Percentiles rank a stretch among this genome's conserved stretches.
Evolutionary conservation across 2,113 vertebrate genomes (phyloP).

Genomic region (Ammodytes dubius): DNA sequence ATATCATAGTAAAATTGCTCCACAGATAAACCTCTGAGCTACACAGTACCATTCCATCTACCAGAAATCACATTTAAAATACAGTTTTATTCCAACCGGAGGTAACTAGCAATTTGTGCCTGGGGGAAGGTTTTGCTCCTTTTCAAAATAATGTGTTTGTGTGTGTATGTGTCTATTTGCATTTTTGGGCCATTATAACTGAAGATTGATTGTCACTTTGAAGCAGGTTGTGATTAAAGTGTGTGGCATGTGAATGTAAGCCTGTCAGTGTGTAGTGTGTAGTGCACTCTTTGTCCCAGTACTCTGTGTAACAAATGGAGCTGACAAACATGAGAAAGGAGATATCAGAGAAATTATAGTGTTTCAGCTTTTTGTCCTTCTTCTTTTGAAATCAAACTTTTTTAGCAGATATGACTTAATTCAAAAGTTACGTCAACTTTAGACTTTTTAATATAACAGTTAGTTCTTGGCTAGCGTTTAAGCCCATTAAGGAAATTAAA

Average conservation of each 20-base stretch:
- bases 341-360: conserved; percentile 62
- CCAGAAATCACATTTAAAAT: conserved; percentile 21
- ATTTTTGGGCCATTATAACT: conserved; percentile 20
- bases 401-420: conserved; percentile 36
- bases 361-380: conserved; percentile 58
- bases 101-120: conserved; percentile 25
- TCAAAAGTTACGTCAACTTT: conserved; percentile 13
- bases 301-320: conserved; percentile 48
- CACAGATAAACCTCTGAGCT: conserved; percentile 11
- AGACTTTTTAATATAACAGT: conserved; percentile 12
- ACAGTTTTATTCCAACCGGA: conserved; percentile 32
- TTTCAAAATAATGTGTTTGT: conserved; percentile 26
- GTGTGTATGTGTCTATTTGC: background rate
- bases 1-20: conserved; percentile 1
- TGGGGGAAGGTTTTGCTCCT: background rate
- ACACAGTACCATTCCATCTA: conserved; percentile 20
- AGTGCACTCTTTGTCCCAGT: conserved; percentile 22
- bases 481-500: conserved; percentile 58
- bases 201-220: conserved; percentile 56
- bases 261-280: conserved; percentile 1
- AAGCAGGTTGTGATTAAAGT: conserved; percentile 47
- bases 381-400: conserved; percentile 45
- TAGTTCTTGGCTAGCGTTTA: background rate
- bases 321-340: conserved; percentile 65
- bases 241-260: conserved; percentile 2